Evolutionary conservation across 2,113 vertebrate species (phyloP).

Genomic region (Alligator sinensis): DNA sequence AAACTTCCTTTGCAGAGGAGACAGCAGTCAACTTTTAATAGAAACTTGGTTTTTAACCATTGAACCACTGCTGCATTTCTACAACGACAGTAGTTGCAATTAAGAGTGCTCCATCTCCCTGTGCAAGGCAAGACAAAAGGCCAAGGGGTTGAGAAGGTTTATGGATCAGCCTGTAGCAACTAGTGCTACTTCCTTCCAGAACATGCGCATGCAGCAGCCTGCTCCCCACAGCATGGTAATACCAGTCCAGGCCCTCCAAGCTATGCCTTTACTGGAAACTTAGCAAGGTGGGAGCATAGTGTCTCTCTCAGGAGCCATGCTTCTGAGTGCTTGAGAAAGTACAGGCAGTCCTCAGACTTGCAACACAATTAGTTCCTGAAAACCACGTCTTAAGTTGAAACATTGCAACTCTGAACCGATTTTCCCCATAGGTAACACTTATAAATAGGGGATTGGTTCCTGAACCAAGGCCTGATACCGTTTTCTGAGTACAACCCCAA

Average conservation of each 20-base stretch:
- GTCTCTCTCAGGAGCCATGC: too few species aligned
- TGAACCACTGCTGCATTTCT: constrained; percentile 29
- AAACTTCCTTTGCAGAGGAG: background rate
- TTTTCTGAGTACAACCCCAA: too few species aligned
- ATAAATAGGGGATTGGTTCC: too few species aligned
- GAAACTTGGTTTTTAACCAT: constrained; percentile 32
- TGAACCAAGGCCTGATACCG: too few species aligned
- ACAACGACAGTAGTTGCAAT: fast-evolving
- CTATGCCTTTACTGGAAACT: background rate
- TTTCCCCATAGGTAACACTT: too few species aligned
- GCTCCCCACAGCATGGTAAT: background rate
- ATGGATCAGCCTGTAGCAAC: background rate
- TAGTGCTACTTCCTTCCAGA: background rate
- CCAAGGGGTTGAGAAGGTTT: background rate
- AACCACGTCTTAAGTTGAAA: too few species aligned
- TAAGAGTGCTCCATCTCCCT: fast-evolving
- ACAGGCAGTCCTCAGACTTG: too few species aligned
- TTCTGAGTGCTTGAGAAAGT: too few species aligned
- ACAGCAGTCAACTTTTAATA: constrained; percentile 60
- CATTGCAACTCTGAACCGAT: too few species aligned
- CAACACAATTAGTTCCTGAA: too few species aligned
- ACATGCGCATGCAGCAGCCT: fast-evolving
- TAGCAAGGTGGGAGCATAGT: too few species aligned
- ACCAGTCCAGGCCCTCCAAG: background rate
- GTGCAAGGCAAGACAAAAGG: background rate